Base-by-base conservation (phyloP, 2,888 invertebrate species). In the Cyclophora punctaria region DNA sequence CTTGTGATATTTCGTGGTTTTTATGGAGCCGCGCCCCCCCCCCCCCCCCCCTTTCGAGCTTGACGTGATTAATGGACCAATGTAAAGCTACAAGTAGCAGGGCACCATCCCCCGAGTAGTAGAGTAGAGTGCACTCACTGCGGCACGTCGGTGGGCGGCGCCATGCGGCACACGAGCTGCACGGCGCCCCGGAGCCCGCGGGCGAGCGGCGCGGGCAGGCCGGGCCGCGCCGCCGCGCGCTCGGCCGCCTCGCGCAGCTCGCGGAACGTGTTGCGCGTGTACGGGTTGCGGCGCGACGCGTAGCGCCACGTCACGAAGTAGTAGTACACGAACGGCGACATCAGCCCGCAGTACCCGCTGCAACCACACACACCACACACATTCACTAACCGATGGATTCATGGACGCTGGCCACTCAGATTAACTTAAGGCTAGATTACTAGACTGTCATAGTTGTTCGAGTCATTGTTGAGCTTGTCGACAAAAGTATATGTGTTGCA, bases 241-340 rank as follows among this genome's bases (percentile, higher is more conserved):
- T 95, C 95, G 5, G 94, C 87, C 0, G 91, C 85, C 60, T 93
- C 89, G 60, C 96, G 91, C 69, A 99, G 88, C 80, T 98, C 98
- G 60, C 92, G 91, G 90, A 98, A 98, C 81, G 97, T 94, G 78
- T 94, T 97, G 75, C 97, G 93, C 49, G 97, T 97, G 89, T 96
- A 97, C 0, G 98, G 98, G 90, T 99, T 99, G 66, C 99, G 93
- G 52, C 97, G 92, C 4, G 99, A 99, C 55, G 95, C 90, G 87
- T 99, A 98, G 56, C 99, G 93, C 85, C 85, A 92, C 55, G 94
- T 92, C 69, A 99, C 89, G 88, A 99, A 99, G 79, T 98, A 96
- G 86, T 98, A 99, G 90, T 99, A 99, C 70, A 98, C 92, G 84
- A 99, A 95, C 45, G 98, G 98, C 7, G 98, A 95, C 71, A 99